These are phyloP conservation scores for Orius insidiosus DNA, from an alignment of 1,140 invertebrate species.

Conservation along the genomic window DNA sequence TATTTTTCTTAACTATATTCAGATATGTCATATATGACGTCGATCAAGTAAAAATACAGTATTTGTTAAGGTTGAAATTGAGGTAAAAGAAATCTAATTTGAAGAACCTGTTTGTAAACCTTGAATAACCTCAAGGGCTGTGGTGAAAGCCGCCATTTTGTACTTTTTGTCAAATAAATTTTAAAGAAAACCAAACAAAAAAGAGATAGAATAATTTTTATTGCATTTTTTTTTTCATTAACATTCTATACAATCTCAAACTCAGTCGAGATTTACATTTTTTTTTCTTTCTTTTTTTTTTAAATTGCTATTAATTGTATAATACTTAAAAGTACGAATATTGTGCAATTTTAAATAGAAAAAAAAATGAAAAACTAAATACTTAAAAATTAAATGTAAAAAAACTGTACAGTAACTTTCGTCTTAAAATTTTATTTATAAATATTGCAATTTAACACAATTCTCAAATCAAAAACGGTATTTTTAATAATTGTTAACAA, in stretches of 20 bases:
- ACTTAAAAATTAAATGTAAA: constrained; percentile 9
- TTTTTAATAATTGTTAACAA: constrained; percentile 2
- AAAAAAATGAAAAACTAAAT: constrained; percentile 6
- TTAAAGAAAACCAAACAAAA: constrained; percentile 10
- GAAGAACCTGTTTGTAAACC: no score
- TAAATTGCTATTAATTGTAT: constrained; percentile 14
- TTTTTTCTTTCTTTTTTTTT: constrained; percentile 2
- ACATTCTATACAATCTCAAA: constrained; percentile 19
- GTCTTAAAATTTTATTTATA: background rate
- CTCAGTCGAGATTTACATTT: constrained; percentile 17
- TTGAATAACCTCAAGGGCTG: no score
- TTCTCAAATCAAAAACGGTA: background rate
- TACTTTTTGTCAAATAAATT: no score
- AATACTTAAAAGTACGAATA: constrained; percentile 14
- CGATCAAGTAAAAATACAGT: constrained; percentile 69
- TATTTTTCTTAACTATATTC: constrained; percentile 29
- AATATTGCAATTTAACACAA: constrained; percentile 5
- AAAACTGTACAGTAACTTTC: constrained; percentile 6
- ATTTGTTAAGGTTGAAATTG: constrained; percentile 63
- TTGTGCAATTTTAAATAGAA: constrained; percentile 13
- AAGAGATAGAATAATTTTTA: constrained; percentile 21
- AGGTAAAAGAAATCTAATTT: constrained; percentile 29
- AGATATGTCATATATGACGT: constrained; percentile 83
- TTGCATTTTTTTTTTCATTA: constrained; percentile 17
- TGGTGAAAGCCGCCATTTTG: no score